These are phyloP conservation scores for Hemiprocne comata DNA, from an alignment of 2,113 vertebrate genomes.

Conservation along the genomic window DNA sequence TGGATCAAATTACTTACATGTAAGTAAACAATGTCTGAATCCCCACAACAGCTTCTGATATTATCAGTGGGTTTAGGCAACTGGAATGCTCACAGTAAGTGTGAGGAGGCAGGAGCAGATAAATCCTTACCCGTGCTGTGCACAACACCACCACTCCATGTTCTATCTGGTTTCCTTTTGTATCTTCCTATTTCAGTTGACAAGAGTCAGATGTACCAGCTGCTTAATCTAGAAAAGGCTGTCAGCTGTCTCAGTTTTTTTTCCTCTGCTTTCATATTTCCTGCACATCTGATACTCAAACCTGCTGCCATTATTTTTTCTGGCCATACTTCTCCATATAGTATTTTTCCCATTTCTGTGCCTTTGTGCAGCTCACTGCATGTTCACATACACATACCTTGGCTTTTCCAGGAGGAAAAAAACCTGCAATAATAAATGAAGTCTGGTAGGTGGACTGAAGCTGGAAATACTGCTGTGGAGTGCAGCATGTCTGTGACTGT, in stretches of 20 bases:
- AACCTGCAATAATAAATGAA: background rate
- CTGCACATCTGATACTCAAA: background rate
- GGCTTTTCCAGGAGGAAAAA: background rate
- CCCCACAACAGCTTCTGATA: background rate
- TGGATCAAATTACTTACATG: background rate
- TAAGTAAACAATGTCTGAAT: background rate
- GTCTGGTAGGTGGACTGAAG: background rate
- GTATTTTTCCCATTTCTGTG: background rate
- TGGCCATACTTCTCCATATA: background rate
- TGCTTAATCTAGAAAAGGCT: slow-evolving; percentile 1
- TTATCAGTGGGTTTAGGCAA: background rate
- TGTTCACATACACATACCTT: background rate
- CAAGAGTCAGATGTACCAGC: slow-evolving; percentile 23
- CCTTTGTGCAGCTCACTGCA: background rate
- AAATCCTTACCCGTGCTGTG: background rate
- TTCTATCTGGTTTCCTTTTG: background rate
- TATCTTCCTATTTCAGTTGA: slow-evolving; percentile 17
- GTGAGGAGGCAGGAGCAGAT: background rate
- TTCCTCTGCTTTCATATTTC: background rate
- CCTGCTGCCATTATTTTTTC: background rate
- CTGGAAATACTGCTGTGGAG: background rate
- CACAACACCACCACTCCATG: background rate
- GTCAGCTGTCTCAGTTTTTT: background rate
- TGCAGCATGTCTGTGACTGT: background rate
- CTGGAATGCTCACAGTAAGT: background rate